A percentile compares a stretch with the other conserved stretches of the same genome.
These are phyloP conservation scores for Drosophila heteroneura DNA, from an alignment of 2,888 invertebrate species.

Conservation along the genomic window DNA sequence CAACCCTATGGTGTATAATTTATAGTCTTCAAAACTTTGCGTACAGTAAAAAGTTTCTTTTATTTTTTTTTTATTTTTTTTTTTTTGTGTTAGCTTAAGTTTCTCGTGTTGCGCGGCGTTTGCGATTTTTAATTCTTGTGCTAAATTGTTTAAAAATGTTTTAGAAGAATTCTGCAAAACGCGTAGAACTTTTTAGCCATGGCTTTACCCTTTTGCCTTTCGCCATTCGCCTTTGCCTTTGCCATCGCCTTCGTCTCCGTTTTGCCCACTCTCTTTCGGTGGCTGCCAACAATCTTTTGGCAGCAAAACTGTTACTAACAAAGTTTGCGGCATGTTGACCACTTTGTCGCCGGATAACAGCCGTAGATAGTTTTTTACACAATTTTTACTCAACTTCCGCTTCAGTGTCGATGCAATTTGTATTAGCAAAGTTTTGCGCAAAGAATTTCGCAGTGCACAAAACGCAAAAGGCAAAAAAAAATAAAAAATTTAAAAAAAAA, in stretches of 20 bases:
- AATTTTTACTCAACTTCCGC: conserved; percentile 61
- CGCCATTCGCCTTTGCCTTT: not conserved
- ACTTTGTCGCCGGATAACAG: conserved; percentile 68
- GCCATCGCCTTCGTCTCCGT: not conserved
- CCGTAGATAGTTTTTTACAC: conserved; percentile 58
- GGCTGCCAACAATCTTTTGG: conserved; percentile 35
- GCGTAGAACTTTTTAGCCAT: conserved; percentile 51
- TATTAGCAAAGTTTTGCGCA: conserved; percentile 67
- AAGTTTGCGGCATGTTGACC: conserved; percentile 81
- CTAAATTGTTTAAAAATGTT: conserved; percentile 82
- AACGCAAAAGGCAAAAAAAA: conserved; percentile 3
- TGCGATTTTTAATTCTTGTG: conserved; percentile 81
- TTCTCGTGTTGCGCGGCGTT: conserved; percentile 76
- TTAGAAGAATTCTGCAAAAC: conserved; percentile 74
- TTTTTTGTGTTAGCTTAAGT: conserved; percentile 43
- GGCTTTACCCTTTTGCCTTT: not conserved
- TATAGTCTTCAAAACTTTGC: conserved; percentile 82
- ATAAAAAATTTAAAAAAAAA: too few species aligned
- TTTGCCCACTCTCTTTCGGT: not conserved
- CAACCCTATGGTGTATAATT: conserved; percentile 71
- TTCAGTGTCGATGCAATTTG: conserved; percentile 76
- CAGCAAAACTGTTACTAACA: conserved; percentile 66
- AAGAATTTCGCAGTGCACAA: conserved; percentile 64
- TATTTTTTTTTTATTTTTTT: conserved; percentile 8
- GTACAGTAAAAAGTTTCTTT: conserved; percentile 53